Percentiles rank a stretch among this genome's conserved stretches.
Evolutionary conservation across 2,797 vertebrate genomes (phyloP).

Genomic region (Enteromius fasciolatus): DNA sequence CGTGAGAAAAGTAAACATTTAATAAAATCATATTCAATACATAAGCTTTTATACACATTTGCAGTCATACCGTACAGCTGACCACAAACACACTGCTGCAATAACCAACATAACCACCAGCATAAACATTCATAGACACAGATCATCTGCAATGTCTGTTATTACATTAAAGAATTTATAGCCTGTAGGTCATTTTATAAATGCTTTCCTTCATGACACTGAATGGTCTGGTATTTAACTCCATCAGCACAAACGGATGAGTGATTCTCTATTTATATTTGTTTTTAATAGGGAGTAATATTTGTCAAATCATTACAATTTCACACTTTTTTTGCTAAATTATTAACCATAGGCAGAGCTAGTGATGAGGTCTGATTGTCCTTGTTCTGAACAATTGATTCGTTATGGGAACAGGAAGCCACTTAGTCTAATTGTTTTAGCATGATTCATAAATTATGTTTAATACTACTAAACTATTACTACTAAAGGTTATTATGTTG

Average conservation of each 20-base stretch:
- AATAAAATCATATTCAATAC: not conserved
- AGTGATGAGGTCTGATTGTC: not conserved
- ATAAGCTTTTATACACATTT: not conserved
- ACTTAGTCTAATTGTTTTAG: not conserved
- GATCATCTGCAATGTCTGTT: not conserved
- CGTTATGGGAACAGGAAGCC: not conserved
- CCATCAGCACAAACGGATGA: not conserved
- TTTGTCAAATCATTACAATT: not conserved
- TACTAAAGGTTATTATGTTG: not conserved
- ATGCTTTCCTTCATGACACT: not conserved
- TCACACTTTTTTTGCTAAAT: not conserved
- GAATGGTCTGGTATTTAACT: not conserved
- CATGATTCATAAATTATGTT: not conserved
- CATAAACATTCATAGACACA: not conserved
- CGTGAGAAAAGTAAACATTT: not conserved
- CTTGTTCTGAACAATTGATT: not conserved
- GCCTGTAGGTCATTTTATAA: not conserved
- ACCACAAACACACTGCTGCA: not conserved
- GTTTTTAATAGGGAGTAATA: not conserved
- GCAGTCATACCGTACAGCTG: not conserved
- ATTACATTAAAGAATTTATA: not conserved
- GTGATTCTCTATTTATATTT: not conserved
- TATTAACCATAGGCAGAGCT: not conserved
- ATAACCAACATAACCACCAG: conserved; percentile 4
- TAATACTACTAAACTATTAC: no score